Base-by-base conservation (phyloP, 2,113 vertebrate genomes). In the Callocephalon fimbriatum region DNA sequence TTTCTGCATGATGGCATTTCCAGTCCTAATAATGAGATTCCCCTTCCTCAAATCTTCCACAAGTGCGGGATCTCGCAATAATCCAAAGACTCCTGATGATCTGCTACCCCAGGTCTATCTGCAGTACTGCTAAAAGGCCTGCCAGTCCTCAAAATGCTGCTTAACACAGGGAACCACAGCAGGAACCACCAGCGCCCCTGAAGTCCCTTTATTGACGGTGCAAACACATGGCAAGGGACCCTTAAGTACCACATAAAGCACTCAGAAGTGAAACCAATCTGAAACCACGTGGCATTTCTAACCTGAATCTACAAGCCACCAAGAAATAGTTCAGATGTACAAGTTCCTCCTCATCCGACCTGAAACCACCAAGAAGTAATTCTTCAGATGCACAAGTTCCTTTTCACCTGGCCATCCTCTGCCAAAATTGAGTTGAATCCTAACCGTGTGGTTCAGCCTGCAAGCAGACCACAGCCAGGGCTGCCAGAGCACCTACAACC, bases 21-120 rank as follows among this genome's bases (percentile, higher is more conserved):
- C 13, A 80, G 25, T 25, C 35, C 47, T 29, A 26, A 31, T 53
- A 51, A 31, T 6, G n/a, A 62, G 12, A 68, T 8, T 79, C 5
- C 15, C 32, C 27, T 62, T 56, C 56, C 65, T 32, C 42, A 67
- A 53, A 31, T 15, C 40, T 15, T 29, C 68, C 32, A 8, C 51
- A 23, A 22, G 32, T 4, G 29, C 47, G 35, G 0, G 5, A 10
- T 2, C 45, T 63, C 61, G 32, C 38, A 29, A 7, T 23, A 68
- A 32, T 4, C 51, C 90, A 22, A 0, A 40, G 51, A 48, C 61
- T 71, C 70, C 47, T 1, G 1, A 38, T 0, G 0, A 19, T 7
- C 59, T 76, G 65, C 45, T 23, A 11, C 4, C n/a, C 77, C 68
- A 42, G 9, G 45, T 27, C 42, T 32, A 15, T n/a, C 7, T 10